These are phyloP conservation scores for Cephonodes hylas DNA, from an alignment of 2,888 invertebrate species.

Conservation along the genomic window DNA sequence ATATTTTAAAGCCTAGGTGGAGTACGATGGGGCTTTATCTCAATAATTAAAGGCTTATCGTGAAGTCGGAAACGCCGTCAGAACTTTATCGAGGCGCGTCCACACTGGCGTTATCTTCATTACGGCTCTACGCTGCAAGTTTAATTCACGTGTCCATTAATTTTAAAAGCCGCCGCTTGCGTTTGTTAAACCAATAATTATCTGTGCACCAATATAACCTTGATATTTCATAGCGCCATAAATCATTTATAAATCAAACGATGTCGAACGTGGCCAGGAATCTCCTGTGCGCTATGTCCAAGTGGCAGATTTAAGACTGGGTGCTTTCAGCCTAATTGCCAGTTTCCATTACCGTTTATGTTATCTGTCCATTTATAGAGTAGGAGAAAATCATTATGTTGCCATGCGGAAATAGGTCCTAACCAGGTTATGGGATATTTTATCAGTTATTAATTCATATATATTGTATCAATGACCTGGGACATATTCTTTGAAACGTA, in stretches of 20 bases:
- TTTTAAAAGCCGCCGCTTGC: constrained; percentile 68
- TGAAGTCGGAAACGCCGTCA: constrained; percentile 68
- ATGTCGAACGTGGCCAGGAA: constrained; percentile 40
- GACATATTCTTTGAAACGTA: too few relatives aligned
- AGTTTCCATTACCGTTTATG: constrained; percentile 26
- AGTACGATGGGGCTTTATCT: constrained; percentile 52
- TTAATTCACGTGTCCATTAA: constrained; percentile 76
- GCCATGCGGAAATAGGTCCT: not conserved
- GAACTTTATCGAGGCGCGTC: constrained; percentile 66
- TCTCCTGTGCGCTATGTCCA: constrained; percentile 41
- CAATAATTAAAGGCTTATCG: constrained; percentile 74
- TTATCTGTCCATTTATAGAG: not conserved
- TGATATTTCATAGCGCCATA: constrained; percentile 54
- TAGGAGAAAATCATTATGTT: not conserved
- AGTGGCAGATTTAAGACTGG: constrained; percentile 50
- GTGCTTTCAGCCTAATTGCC: constrained; percentile 37
- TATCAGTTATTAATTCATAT: too few relatives aligned
- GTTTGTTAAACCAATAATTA: constrained; percentile 70
- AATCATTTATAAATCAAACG: constrained; percentile 70
- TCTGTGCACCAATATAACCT: constrained; percentile 56
- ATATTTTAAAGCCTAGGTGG: constrained; percentile 46
- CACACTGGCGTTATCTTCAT: constrained; percentile 72
- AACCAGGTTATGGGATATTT: too few relatives aligned
- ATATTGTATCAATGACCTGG: too few relatives aligned
- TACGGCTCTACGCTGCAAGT: constrained; percentile 64